Base-by-base conservation (phyloP, 2,888 invertebrate genomes). In the Parochlus steinenii region DNA sequence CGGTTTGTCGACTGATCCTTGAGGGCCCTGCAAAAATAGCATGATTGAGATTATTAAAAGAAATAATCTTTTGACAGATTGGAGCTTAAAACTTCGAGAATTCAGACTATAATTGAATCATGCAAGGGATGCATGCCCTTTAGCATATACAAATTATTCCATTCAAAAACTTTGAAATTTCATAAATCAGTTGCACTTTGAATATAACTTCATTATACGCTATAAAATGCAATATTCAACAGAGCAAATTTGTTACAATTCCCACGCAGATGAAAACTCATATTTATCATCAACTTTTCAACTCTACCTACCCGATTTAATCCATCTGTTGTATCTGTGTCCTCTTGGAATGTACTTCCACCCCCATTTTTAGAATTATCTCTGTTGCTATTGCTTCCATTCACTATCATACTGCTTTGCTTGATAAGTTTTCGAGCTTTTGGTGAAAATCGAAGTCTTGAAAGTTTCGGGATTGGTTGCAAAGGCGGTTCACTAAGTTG, bases 1-100 rank as follows among this genome's bases (percentile, higher is more conserved):
- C 16, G 76, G 78, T 49, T 82, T 82, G 47, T 78, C 78, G 12
- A 74, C 70, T 3, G 64, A 60, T 2, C 72, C 75, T 39, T 69
- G 67, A 4, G 81, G 77, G 27, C 73, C 64, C 15, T 68, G 62
- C 22, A 61, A 52, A n/a, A n/a, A n/a, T n/a, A n/a, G n/a, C n/a
- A n/a, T n/a, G n/a, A n/a, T n/a, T n/a, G n/a, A n/a, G n/a, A n/a
- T n/a, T n/a, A n/a, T n/a, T n/a, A n/a, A n/a, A n/a, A n/a, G n/a
- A n/a, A n/a, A n/a, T n/a, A n/a, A n/a, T n/a, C n/a, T n/a, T n/a
- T n/a, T n/a, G n/a, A n/a, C n/a, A n/a, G n/a, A n/a, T n/a, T n/a
- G n/a, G n/a, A n/a, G n/a, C n/a, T n/a, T n/a, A n/a, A n/a, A n/a
- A n/a, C n/a, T n/a, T n/a, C n/a, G n/a, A n/a, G n/a, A n/a, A n/a